Evolutionary conservation across 2,113 vertebrate species (phyloP).

Genomic region (Clupea harengus): DNA sequence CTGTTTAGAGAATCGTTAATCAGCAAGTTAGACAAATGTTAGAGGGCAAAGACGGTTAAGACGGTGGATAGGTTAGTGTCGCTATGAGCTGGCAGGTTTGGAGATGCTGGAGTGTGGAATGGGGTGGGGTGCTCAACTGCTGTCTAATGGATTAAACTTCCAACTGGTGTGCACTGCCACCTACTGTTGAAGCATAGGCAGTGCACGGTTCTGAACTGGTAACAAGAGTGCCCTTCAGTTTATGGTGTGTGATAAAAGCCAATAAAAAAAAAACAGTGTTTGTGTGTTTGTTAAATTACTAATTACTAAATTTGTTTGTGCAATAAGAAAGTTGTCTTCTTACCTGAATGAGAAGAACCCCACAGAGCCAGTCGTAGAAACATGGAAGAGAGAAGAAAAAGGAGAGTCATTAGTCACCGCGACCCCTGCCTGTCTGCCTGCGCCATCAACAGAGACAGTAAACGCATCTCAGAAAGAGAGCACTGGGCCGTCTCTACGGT

Average conservation of each 20-base stretch:
- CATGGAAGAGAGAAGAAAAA: neutral
- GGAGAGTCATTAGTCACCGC: neutral
- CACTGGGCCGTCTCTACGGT: neutral
- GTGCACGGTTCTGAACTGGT: neutral
- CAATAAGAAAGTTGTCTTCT: neutral
- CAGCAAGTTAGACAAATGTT: neutral
- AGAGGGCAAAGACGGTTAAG: neutral
- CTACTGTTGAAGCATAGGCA: constrained; percentile 53
- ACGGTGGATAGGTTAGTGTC: neutral
- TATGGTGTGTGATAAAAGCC: neutral
- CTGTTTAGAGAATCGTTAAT: constrained; percentile 4
- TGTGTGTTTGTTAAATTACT: neutral
- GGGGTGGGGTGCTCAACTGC: constrained; percentile 13
- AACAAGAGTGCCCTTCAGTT: neutral
- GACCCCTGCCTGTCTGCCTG: neutral
- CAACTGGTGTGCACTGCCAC: constrained; percentile 61
- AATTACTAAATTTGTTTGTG: neutral
- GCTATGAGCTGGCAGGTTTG: neutral
- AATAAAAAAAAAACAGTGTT: neutral
- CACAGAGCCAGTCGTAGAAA: neutral
- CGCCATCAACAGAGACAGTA: neutral
- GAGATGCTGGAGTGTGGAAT: neutral
- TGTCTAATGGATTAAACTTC: neutral
- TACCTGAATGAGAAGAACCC: neutral
- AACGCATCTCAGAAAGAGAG: neutral